These are phyloP conservation scores for Heloderma charlesbogerti DNA, from an alignment of 2,113 vertebrate species.

Conservation along the genomic window DNA sequence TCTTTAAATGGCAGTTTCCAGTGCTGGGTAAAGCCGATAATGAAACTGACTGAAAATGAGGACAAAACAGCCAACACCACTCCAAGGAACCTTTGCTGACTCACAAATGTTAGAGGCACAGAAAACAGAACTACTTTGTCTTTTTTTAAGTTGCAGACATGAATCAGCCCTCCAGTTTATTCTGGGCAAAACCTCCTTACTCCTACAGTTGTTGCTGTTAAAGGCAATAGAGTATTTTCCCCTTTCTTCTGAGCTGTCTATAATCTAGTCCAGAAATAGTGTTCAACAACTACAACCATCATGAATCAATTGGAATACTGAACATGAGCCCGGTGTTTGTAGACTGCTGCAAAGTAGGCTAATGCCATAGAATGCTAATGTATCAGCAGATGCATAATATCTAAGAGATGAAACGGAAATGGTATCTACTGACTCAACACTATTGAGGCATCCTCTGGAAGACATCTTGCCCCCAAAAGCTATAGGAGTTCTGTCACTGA, in stretches of 20 bases:
- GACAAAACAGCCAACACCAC: conserved; percentile 45
- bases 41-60: conserved; percentile 61
- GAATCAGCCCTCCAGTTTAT: conserved; percentile 73
- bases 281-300: background rate
- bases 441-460: background rate
- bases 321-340: too few species aligned
- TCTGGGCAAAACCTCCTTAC: conserved; percentile 59
- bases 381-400: background rate
- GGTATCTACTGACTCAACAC: background rate
- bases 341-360: background rate
- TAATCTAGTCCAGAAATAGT: background rate
- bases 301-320: background rate
- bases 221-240: conserved; percentile 35
- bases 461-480: background rate
- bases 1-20: conserved; percentile 43
- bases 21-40: conserved; percentile 57
- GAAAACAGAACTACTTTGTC: conserved; percentile 62
- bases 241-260: conserved; percentile 14
- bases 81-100: conserved; percentile 58
- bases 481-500: background rate
- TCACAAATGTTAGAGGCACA: conserved; percentile 69
- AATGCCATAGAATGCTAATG: background rate
- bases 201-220: conserved; percentile 61
- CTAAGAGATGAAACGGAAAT: background rate
- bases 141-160: conserved; percentile 47